These are phyloP conservation scores for Nibea albiflora DNA, from an alignment of 2,113 vertebrate species.

Conservation along the genomic window DNA sequence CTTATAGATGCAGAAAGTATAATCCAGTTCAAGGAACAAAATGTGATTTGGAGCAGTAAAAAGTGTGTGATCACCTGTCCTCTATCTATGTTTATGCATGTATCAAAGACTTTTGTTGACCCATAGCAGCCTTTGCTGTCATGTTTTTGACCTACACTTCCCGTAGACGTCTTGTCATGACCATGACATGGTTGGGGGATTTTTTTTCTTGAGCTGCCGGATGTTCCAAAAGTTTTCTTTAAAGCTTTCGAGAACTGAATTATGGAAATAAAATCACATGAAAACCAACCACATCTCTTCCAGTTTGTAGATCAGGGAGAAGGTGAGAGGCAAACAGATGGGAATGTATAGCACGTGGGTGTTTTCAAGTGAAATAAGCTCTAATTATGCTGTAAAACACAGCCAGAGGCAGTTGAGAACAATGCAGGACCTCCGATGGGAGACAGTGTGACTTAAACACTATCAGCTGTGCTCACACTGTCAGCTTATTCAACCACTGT, in stretches of 20 bases:
- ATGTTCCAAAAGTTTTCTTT: background rate
- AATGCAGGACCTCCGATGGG: conserved; percentile 79
- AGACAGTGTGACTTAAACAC: conserved; percentile 80
- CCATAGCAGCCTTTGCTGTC: background rate
- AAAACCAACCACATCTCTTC: conserved; percentile 9
- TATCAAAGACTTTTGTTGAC: background rate
- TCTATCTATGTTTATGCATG: too few species aligned
- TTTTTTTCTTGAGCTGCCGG: background rate
- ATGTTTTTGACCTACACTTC: background rate
- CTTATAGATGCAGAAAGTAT: too few species aligned
- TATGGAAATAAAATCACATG: background rate
- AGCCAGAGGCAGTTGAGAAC: conserved; percentile 76
- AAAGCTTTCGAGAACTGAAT: background rate
- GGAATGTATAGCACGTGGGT: conserved; percentile 69
- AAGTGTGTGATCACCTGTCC: too few species aligned
- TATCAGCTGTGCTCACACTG: conserved; percentile 89
- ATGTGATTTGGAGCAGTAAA: too few species aligned
- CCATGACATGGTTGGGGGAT: background rate
- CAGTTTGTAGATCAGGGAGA: conserved; percentile 1
- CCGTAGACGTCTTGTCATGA: background rate
- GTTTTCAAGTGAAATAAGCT: conserved; percentile 84
- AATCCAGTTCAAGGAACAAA: too few species aligned
- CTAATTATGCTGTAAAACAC: conserved; percentile 80
- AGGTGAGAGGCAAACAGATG: conserved; percentile 32
- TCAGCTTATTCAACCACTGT: conserved; percentile 80